phyloP scores from a whole-genome alignment of 2,888 invertebrate genomes.

The Sminthurides aquaticus region DNA sequence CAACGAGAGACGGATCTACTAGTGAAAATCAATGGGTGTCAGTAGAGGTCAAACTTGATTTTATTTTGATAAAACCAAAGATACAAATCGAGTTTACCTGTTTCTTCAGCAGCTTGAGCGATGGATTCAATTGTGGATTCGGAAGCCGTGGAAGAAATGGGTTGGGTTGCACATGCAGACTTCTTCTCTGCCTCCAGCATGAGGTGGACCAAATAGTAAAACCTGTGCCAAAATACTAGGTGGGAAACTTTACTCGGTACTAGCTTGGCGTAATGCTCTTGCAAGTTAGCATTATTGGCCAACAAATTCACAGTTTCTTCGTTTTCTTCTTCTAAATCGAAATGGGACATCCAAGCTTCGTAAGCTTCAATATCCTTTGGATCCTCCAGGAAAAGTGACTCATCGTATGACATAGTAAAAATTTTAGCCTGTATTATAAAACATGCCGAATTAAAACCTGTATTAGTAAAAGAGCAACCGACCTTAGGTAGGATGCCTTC shows the following conservation, averaged over 20 bases:
- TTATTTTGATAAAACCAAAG: not conserved
- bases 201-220: slow-evolving; percentile 38
- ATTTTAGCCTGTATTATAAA: slow-evolving; percentile 31
- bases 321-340: slow-evolving; percentile 39
- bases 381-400: slow-evolving; percentile 37
- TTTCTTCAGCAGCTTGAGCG: slow-evolving; percentile 9
- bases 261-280: slow-evolving; percentile 38
- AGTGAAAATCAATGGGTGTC: too few species aligned
- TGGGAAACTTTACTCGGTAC: slow-evolving; percentile 42
- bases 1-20: slow-evolving; percentile 34
- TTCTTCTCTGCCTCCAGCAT: slow-evolving; percentile 25
- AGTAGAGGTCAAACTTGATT: not conserved
- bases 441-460: not conserved
- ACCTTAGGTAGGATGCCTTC: too few species aligned
- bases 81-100: not conserved
- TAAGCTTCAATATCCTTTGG: slow-evolving; percentile 37
- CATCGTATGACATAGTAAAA: slow-evolving; percentile 36
- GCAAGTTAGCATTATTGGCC: slow-evolving; percentile 38
- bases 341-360: slow-evolving; percentile 37
- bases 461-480: too few species aligned
- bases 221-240: slow-evolving; percentile 42
- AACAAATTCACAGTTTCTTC: slow-evolving; percentile 34
- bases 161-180: slow-evolving; percentile 8
- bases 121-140: slow-evolving; percentile 2
- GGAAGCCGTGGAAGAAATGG: slow-evolving; percentile 2